These are phyloP conservation scores for Murina feae DNA, from an alignment of 2,113 vertebrate genomes.

Conservation along the genomic window DNA sequence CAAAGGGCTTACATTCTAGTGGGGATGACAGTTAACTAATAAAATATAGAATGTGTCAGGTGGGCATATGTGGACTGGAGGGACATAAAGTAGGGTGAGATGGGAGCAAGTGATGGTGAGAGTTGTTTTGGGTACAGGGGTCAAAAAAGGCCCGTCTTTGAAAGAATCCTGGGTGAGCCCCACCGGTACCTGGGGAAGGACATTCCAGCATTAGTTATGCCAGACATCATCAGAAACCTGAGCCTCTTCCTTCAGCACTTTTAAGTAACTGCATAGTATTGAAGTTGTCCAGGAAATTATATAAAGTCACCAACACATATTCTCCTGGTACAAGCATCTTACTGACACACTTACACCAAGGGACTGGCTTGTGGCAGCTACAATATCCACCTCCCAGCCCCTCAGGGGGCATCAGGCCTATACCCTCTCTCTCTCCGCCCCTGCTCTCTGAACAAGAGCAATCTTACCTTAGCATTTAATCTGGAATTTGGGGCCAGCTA, in stretches of 20 bases:
- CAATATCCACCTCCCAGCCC: not conserved
- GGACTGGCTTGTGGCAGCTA: not conserved
- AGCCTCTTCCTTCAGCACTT: not conserved
- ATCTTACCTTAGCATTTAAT: not conserved
- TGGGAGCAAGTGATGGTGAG: not conserved
- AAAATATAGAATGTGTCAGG: not conserved
- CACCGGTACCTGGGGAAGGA: not conserved
- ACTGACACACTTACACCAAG: not conserved
- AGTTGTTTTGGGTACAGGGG: too few relatives aligned
- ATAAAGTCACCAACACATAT: not conserved
- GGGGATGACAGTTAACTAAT: not conserved
- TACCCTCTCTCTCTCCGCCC: not conserved
- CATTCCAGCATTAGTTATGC: not conserved
- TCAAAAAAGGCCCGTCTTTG: not conserved
- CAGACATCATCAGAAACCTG: not conserved
- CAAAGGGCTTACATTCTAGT: not conserved
- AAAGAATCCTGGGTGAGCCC: not conserved
- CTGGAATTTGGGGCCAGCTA: not conserved
- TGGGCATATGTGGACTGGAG: not conserved
- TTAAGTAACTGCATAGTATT: not conserved
- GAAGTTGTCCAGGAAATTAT: slow-evolving; percentile 14
- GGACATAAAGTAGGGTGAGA: not conserved
- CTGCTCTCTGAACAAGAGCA: not conserved
- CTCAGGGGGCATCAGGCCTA: not conserved
- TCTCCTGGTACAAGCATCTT: too few relatives aligned